Conservation (phyloP, 64 coral and sea anemone genomes). For the Exaiptasia diaphana region DNA sequence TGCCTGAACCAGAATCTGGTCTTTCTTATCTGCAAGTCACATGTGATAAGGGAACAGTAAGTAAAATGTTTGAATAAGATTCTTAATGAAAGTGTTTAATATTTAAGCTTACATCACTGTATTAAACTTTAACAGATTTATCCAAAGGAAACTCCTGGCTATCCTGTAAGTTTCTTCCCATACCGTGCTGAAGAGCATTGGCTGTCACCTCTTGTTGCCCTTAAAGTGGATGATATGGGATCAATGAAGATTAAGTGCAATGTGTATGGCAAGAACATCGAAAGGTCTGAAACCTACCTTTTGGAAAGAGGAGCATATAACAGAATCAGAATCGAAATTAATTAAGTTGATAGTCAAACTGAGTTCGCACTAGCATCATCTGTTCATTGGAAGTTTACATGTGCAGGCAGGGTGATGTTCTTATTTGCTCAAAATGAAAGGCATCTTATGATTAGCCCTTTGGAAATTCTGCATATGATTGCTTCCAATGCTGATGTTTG, state of each 20-base stretch:
- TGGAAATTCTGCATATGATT: too few relatives aligned
- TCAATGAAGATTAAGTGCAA: constrained; percentile 24
- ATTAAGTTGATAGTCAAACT: neutral
- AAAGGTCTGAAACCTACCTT: constrained; percentile 56
- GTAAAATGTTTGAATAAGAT: too few relatives aligned
- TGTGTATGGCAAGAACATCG: constrained; percentile 59
- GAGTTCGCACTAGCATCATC: neutral
- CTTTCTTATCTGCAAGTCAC: constrained; percentile 23
- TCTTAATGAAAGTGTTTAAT: neutral
- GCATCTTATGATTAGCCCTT: too few relatives aligned
- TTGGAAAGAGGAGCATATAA: constrained; percentile 68
- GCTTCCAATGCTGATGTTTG: too few relatives aligned
- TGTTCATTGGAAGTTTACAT: neutral
- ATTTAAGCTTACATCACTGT: neutral
- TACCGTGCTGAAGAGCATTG: constrained; percentile 59
- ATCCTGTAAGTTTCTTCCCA: constrained; percentile 63
- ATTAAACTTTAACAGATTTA: neutral
- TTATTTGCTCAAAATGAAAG: too few relatives aligned
- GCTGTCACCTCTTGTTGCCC: constrained; percentile 65
- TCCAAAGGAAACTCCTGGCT: constrained; percentile 50
- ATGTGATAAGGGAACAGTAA: too few relatives aligned
- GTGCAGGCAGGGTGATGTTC: too few relatives aligned
- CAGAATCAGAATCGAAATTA: constrained; percentile 62
- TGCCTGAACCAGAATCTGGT: constrained; percentile 36
- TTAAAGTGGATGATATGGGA: constrained; percentile 30